A percentile compares a stretch with the other conserved stretches of the same genome.
Conservation (phyloP, 2,113 vertebrate genomes). For the Ploceus nigricollis region DNA sequence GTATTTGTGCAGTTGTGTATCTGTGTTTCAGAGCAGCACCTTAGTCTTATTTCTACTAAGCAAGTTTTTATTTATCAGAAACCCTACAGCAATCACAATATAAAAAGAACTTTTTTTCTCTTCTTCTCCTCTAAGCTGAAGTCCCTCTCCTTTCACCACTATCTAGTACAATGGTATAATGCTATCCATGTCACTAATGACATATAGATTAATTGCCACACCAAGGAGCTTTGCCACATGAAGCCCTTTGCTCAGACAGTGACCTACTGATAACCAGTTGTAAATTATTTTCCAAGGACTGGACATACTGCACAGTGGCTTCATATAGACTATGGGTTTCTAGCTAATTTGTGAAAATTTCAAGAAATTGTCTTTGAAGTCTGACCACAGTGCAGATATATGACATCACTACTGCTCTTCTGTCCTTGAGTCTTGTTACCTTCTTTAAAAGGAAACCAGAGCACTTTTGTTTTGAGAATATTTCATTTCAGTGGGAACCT, state of each 20-base stretch:
- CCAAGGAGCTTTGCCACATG: background rate
- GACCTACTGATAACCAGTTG: background rate
- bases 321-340: background rate
- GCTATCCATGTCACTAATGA: background rate
- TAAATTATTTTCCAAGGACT: background rate
- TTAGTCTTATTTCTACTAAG: background rate
- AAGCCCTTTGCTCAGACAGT: accelerated
- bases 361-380: background rate
- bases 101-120: background rate
- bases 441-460: background rate
- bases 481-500: background rate
- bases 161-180: background rate
- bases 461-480: background rate
- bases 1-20: background rate
- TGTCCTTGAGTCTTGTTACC: background rate
- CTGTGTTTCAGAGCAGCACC: background rate
- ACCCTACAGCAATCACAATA: background rate
- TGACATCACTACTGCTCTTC: background rate
- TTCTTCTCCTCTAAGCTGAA: background rate
- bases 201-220: background rate
- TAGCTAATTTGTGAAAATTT: background rate
- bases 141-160: background rate
- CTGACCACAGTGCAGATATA: background rate
- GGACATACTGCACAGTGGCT: background rate
- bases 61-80: background rate